phyloP scores from a whole-genome alignment of 2,797 vertebrate genomes.

The Rallus crepitans region DNA sequence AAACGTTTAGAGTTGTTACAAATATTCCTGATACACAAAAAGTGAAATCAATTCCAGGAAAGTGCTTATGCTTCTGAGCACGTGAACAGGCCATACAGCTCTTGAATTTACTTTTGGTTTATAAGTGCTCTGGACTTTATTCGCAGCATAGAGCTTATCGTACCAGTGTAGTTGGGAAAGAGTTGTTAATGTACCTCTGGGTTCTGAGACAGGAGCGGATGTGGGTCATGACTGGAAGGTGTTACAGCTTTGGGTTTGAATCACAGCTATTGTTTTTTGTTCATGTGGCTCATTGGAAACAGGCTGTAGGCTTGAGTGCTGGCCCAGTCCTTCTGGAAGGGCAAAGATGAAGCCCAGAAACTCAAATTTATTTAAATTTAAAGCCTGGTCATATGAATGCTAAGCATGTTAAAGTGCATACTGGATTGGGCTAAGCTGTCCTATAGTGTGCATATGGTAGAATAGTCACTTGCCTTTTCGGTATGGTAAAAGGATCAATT shows the following conservation, averaged over 20 bases:
- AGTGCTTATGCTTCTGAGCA: neutral
- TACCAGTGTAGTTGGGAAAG: neutral
- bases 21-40: neutral
- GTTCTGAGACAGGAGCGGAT: neutral
- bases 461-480: neutral
- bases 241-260: neutral
- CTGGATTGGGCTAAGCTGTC: neutral
- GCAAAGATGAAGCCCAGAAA: neutral
- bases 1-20: neutral
- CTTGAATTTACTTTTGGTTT: neutral
- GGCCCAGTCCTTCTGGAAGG: neutral
- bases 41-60: neutral
- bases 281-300: neutral
- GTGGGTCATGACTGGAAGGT: neutral
- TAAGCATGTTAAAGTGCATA: neutral
- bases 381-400: neutral
- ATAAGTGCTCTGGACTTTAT: neutral
- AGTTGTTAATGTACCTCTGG: neutral
- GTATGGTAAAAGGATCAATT: neutral
- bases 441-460: neutral
- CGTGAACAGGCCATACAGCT: neutral
- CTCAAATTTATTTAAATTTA: neutral
- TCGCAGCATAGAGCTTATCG: neutral
- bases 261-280: neutral
- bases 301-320: neutral